Base-by-base conservation (phyloP, 2,113 vertebrate species). In the Thryonomys swinderianus region DNA sequence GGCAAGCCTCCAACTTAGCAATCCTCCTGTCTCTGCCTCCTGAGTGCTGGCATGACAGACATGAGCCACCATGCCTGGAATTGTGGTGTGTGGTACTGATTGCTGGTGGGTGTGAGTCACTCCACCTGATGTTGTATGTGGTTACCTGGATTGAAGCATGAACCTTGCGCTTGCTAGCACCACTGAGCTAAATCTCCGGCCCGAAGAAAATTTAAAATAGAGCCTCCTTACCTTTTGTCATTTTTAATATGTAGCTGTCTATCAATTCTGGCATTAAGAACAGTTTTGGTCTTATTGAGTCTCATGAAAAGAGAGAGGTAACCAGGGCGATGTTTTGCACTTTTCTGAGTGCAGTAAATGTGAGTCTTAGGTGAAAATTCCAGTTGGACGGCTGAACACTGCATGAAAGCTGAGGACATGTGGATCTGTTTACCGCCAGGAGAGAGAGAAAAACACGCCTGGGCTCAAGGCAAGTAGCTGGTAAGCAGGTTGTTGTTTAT, bases 171-270 rank as follows among this genome's bases (percentile, higher is more conserved):
- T n/a, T n/a, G n/a, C n/a, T n/a, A n/a, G n/a, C n/a, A n/a, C n/a
- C n/a, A n/a, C n/a, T n/a, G n/a, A n/a, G n/a, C n/a, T n/a, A n/a
- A n/a, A n/a, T n/a, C n/a, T n/a, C n/a, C n/a, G n/a, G n/a, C n/a
- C n/a, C n/a, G 23, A n/a, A 94, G 40, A 88, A 96, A 80, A 73
- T 74, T 92, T 87, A 74, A 84, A 73, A 62, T 85, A 83, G 45
- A 14, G 42, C 53, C 32, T 94, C 17, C 74, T 7, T 95, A 61
- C 48, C 23, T 4, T 81, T 95, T 90, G 6, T 71, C 73, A 90
- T 69, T 92, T 91, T 69, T 57, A 94, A 91, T 92, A 85, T 94
- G 37, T 11, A 82, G 23, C 51, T 86, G 18, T 94, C 55, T 14
- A 73, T 73, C 8, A 71, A 62, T 93, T 85, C 80, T 84, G 76